A percentile compares a stretch with the other conserved stretches of the same genome.
Evolutionary conservation across 2,113 vertebrate species (phyloP).

Genomic region (Fregata magnificens): DNA sequence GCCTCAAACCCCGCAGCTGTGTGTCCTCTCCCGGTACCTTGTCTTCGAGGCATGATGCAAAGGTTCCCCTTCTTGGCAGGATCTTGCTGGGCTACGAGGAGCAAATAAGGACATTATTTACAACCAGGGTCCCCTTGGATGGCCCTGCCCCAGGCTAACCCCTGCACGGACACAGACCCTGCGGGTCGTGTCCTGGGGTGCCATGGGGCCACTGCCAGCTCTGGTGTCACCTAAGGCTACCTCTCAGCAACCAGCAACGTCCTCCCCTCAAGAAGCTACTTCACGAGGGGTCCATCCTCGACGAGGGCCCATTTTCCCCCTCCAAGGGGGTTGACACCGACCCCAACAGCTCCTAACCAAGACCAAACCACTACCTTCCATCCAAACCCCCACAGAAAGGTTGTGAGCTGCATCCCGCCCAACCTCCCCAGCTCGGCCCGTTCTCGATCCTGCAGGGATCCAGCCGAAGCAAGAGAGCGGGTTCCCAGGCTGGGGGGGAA

Average conservation of each 20-base stretch:
- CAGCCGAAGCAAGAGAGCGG: too few species aligned
- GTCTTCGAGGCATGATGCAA: neutral
- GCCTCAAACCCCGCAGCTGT: neutral
- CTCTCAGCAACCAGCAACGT: neutral
- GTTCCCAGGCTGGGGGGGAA: too few species aligned
- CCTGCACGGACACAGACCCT: neutral
- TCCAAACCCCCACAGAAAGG: accelerated
- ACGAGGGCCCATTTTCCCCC: neutral
- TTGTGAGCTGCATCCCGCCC: neutral
- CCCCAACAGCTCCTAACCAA: neutral
- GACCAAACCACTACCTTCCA: accelerated
- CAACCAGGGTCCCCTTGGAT: accelerated
- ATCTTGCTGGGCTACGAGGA: neutral
- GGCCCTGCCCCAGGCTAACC: neutral
- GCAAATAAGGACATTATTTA: neutral
- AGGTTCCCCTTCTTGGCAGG: neutral
- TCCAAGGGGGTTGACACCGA: too few species aligned
- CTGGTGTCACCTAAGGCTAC: neutral
- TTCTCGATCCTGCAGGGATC: neutral
- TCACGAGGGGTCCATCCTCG: accelerated
- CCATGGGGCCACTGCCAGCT: neutral
- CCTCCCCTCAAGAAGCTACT: neutral
- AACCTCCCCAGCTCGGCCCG: neutral
- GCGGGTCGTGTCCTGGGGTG: neutral
- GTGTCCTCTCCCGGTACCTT: neutral